Base-by-base conservation (phyloP, 1,140 invertebrate genomes). In the Achatina immaculata region DNA sequence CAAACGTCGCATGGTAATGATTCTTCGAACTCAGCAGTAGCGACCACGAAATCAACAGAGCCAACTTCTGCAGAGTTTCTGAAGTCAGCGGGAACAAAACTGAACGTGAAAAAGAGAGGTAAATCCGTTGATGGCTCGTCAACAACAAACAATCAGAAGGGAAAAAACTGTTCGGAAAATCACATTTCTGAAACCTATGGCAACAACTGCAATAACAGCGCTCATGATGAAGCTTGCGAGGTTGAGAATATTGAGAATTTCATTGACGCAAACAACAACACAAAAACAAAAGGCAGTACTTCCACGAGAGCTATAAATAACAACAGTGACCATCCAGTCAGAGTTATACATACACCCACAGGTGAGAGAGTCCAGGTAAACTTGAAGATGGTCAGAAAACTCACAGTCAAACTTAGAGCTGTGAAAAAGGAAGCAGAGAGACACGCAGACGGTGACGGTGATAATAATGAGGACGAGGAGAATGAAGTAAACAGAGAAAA, bases 321-420 rank as follows among this genome's bases (percentile, higher is more conserved):
- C n/a, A 38, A 68, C n/a, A 31, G 9, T n/a, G 36, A 55, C 42
- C 3, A 24, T 40, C 6, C 21, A 0, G 55, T 42, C 11, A 11
- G 42, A 40, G 68, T 45, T 36, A 68, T 62, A 0, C 45, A 55
- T 34, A 34, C 31, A 3, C 51, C 74, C 6, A 45, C 58, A 40
- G 65, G 74, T 0, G 74, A 77, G 34, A 58, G 19, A 14, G 45
- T 55, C 1, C 0, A 43, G 3, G 48, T 77, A 16, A 77, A 69
- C n/a, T 4, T 77, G 11, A 31, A 1, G 0, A 81, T 77, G 58
- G 45, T 69, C 7, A 69, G 48, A 48, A 68, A 80, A 38, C 76
- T 78, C 0, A 78, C 76, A 0, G 55, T 51, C 0, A 80, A 80
- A 68, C 76, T 78, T 7, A 78, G 36, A 43, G 78, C 66, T 21